Conservation (phyloP, 2,888 invertebrate genomes). For the Nipponacmea schrenckii region DNA sequence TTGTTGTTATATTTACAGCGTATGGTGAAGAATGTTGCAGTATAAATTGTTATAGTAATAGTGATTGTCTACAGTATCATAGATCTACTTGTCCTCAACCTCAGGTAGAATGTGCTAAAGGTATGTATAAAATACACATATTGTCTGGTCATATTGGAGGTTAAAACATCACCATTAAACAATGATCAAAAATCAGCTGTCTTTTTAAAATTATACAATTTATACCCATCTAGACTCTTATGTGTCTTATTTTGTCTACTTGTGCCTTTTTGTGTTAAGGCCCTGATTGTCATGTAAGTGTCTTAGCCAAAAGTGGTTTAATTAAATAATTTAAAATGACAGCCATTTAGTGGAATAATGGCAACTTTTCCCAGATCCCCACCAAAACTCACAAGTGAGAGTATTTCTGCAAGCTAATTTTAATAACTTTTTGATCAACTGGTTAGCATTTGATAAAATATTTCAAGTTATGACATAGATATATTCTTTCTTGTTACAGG, state of each 20-base stretch:
- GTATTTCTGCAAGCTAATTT: background rate
- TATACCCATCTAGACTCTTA: too few species aligned
- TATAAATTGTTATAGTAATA: conserved; percentile 53
- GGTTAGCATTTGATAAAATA: background rate
- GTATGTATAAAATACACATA: conserved; percentile 34
- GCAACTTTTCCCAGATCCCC: background rate
- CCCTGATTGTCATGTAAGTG: too few species aligned
- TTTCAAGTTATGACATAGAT: background rate
- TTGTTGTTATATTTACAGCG: conserved; percentile 2
- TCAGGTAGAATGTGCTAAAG: conserved; percentile 61
- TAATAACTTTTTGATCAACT: background rate
- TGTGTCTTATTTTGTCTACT: too few species aligned
- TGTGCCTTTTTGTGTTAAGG: too few species aligned
- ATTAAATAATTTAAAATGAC: background rate
- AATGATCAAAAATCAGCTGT: too few species aligned
- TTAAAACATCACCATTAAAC: too few species aligned
- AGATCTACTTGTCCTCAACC: conserved; percentile 52
- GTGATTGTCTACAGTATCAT: conserved; percentile 49
- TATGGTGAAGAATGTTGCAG: conserved; percentile 46
- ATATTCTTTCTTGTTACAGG: conserved; percentile 41
- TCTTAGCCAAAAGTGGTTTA: too few species aligned
- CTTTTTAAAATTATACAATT: too few species aligned
- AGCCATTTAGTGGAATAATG: background rate
- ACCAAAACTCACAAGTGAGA: background rate
- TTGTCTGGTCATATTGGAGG: too few species aligned